Conservation (phyloP, 2,113 vertebrate species). For the Agapornis roseicollis region DNA sequence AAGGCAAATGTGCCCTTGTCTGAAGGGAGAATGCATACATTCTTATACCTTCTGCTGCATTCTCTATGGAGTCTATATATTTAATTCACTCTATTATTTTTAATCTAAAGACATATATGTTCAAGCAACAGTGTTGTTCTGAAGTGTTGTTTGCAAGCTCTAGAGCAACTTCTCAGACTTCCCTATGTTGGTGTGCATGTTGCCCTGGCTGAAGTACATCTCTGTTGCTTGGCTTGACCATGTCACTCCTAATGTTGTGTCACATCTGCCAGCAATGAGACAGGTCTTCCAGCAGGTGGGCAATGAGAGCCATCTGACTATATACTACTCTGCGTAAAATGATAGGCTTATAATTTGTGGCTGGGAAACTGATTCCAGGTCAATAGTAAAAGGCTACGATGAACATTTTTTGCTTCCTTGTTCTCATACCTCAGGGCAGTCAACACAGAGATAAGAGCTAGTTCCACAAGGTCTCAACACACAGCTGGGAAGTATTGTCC, state of each 20-base stretch:
- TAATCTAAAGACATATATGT: background rate
- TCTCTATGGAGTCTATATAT: background rate
- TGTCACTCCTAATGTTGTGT: background rate
- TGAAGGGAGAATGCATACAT: background rate
- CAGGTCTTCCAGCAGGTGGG: background rate
- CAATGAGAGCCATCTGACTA: background rate
- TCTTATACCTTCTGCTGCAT: background rate
- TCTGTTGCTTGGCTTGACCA: background rate
- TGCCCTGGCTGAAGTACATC: background rate
- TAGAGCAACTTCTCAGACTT: background rate
- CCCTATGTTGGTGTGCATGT: background rate
- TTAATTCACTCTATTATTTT: constrained; percentile 20
- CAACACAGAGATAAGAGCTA: background rate
- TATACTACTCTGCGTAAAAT: background rate
- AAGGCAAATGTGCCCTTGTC: background rate
- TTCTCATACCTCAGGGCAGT: background rate
- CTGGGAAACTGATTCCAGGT: background rate
- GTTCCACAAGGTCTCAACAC: background rate
- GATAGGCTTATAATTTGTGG: background rate
- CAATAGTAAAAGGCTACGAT: background rate
- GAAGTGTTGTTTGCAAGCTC: background rate
- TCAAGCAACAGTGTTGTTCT: background rate
- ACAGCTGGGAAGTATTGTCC: background rate
- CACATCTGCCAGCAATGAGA: background rate
- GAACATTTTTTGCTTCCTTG: background rate